These are phyloP conservation scores for Mastomys natalensis DNA, from an alignment of 2,113 vertebrate genomes.

Conservation along the genomic window DNA sequence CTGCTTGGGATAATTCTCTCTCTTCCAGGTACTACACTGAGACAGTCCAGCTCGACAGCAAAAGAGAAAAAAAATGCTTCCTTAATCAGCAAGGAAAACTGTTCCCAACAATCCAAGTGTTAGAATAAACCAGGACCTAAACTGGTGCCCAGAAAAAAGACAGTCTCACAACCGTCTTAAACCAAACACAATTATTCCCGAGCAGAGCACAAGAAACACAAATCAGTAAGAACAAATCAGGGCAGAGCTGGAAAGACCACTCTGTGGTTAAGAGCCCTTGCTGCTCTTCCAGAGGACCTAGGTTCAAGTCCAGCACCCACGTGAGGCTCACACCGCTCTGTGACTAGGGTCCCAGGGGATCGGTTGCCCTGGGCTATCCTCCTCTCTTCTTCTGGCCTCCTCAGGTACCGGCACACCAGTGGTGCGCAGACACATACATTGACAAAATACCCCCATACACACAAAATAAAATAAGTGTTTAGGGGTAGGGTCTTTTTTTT, in stretches of 20 bases:
- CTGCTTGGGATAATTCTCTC: neutral
- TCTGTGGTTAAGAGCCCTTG: neutral
- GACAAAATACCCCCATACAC: too few relatives aligned
- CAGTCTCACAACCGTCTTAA: neutral
- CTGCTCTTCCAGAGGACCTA: neutral
- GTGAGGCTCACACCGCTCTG: neutral
- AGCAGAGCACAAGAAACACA: too few relatives aligned
- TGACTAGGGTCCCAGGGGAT: neutral
- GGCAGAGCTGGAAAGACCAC: neutral
- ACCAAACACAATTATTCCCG: neutral
- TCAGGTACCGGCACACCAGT: neutral
- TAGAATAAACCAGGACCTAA: neutral
- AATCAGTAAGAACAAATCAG: neutral
- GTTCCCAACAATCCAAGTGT: neutral
- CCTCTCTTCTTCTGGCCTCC: neutral
- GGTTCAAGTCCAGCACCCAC: too few relatives aligned
- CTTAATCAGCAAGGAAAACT: neutral
- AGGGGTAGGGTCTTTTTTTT: too few relatives aligned
- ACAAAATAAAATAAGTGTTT: too few relatives aligned
- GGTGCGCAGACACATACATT: neutral
- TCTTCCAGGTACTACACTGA: neutral
- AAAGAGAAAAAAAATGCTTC: neutral
- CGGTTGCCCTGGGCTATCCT: neutral
- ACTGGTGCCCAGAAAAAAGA: neutral
- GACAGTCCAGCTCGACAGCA: neutral